A percentile compares a stretch with the other conserved stretches of the same genome.
phyloP scores from a whole-genome alignment of 1,140 invertebrate species.

The Rhopalosiphum padi region DNA sequence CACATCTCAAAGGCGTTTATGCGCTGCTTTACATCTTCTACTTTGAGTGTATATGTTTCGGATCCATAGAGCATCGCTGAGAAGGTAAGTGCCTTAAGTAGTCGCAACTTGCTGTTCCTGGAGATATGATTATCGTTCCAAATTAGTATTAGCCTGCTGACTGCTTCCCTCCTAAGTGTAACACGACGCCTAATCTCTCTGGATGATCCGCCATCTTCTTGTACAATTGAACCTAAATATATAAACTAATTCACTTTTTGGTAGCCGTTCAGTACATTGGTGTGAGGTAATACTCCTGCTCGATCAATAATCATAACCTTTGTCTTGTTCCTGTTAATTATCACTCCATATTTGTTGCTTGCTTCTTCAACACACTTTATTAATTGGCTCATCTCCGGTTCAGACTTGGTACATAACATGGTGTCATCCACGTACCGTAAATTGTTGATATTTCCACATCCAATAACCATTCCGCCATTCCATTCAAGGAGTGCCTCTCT shows the following conservation, averaged over 20 bases:
- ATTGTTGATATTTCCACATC: constrained; percentile 53
- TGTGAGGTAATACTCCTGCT: background rate
- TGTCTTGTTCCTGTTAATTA: constrained; percentile 12
- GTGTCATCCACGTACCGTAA: constrained; percentile 59
- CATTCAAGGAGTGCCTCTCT: constrained; percentile 54
- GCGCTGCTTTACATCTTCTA: no score
- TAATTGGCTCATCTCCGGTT: constrained; percentile 20
- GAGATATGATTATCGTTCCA: no score
- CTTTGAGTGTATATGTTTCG: no score
- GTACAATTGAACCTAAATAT: constrained; percentile 26
- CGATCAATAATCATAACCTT: constrained; percentile 30
- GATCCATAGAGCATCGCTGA: no score
- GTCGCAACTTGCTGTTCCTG: no score
- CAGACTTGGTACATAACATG: constrained; percentile 32
- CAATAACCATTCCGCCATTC: constrained; percentile 47
- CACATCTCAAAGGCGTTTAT: no score
- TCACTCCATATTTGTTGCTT: background rate
- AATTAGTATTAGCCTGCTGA: background rate
- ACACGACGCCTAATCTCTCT: no score
- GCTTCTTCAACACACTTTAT: background rate
- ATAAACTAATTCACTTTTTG: constrained; percentile 25
- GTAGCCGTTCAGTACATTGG: background rate
- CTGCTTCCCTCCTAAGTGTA: constrained; percentile 11
- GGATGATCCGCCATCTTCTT: constrained; percentile 11
- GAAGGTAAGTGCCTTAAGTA: no score